Base-by-base conservation (phyloP, 2,113 vertebrate genomes). In the Oplegnathus fasciatus region DNA sequence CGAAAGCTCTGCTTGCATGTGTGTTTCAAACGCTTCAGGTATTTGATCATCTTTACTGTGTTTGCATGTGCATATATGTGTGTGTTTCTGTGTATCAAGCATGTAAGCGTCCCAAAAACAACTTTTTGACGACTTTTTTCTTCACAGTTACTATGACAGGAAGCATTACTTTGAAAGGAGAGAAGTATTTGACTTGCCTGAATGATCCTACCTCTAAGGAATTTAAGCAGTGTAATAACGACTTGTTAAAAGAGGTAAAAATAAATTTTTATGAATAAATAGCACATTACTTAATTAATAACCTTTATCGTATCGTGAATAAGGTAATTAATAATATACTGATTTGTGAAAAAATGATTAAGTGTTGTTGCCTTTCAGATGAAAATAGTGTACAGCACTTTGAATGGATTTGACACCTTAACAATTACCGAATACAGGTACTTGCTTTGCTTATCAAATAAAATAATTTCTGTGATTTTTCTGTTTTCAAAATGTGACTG, bases 391-490 rank as follows among this genome's bases (percentile, higher is more conserved):
- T 95, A 73, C 88, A 95, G 91, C 83, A 84, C 57, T 52, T 24
- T 95, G 13, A 2, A 0, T 0, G 92, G 90, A 81, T 95, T 95
- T 87, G 82, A 91, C 37, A 70, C 0, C 2, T 22, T 95, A 24
- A 14, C 0, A 1, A 88, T 94, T 5, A 69, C 0, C n/a, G 0
- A 3, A 1, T 89, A 90, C 82, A 93, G 88, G 91, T 93, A 83
- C 26, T 58, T 72, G 5, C 1, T 54, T 48, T 50, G 5, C 22
- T 74, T 7, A 22, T 24, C 1, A 50, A 34, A 52, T 26, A 3
- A 66, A 88, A 72, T 62, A 0, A 2, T 37, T 52, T 15, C 0
- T 18, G 18, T 17, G 13, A 3, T 13, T 32, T 40, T 26, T 55
- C 1, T 77, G 15, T 57, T 67, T 81, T 68, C 5, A 24, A 46